These are phyloP conservation scores for Myodes glareolus DNA, from an alignment of 2,113 vertebrate species.

Conservation along the genomic window DNA sequence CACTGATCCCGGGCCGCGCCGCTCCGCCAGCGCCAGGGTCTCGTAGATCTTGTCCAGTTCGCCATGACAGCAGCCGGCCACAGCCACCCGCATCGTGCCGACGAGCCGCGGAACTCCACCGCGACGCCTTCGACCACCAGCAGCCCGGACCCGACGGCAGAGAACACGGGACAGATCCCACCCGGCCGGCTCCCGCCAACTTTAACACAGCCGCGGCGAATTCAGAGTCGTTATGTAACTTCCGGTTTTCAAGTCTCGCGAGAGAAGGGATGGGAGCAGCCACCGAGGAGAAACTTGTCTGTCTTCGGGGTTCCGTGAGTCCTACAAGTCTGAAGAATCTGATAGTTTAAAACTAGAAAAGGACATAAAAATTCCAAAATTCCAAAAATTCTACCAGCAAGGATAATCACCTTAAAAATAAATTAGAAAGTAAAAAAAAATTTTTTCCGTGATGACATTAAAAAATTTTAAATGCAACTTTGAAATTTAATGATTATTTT, in stretches of 20 bases:
- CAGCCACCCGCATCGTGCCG: conserved; percentile 93
- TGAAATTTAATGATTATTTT: conserved; percentile 12
- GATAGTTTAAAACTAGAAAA: not conserved
- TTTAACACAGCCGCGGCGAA: not conserved
- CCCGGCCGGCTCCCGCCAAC: not conserved
- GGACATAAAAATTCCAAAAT: not conserved
- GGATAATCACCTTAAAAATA: not conserved
- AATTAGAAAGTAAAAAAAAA: not conserved
- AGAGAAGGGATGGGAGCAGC: not conserved
- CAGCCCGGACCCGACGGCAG: rapidly evolving
- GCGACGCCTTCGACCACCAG: not conserved
- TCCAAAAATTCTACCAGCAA: not conserved
- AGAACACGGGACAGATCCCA: rapidly evolving
- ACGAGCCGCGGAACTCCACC: not conserved
- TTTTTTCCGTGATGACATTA: not conserved
- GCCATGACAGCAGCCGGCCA: conserved; percentile 96
- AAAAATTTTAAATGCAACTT: conserved; percentile 8
- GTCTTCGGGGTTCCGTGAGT: rapidly evolving
- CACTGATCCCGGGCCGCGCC: conserved; percentile 86
- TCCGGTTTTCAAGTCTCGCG: conserved; percentile 73
- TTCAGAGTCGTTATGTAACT: not conserved
- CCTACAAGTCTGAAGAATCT: rapidly evolving
- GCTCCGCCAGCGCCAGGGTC: conserved; percentile 92
- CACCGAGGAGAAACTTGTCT: rapidly evolving
- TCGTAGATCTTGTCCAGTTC: conserved; percentile 98